Conservation (phyloP, 1,140 invertebrate species). For the Oppia nitens region DNA sequence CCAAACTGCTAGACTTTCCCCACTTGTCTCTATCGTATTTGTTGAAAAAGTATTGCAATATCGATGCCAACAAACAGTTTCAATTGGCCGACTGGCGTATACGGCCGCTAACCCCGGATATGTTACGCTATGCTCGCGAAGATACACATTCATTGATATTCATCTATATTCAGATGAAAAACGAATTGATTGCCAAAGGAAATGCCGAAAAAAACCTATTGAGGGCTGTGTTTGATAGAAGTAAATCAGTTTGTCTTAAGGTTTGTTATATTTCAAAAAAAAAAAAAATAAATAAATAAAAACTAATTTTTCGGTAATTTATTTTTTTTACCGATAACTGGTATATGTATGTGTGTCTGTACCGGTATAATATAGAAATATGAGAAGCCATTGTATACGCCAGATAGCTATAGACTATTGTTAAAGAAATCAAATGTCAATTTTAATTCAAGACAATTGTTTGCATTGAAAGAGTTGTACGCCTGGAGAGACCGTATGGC, state of each 20-base stretch:
- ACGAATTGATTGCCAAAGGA: slow-evolving; percentile 51
- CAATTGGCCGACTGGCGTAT: slow-evolving; percentile 94
- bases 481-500: slow-evolving; percentile 74
- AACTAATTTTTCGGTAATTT: too few relatives aligned
- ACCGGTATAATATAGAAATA: too few relatives aligned
- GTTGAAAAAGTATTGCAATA: slow-evolving; percentile 55
- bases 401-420: slow-evolving; percentile 53
- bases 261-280: slow-evolving; percentile 20
- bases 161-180: slow-evolving; percentile 65
- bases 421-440: slow-evolving; percentile 56
- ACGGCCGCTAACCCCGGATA: slow-evolving; percentile 62
- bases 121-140: slow-evolving; percentile 71
- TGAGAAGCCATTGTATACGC: slow-evolving; percentile 52
- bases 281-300: too few relatives aligned
- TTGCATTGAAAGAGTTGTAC: slow-evolving; percentile 62
- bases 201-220: slow-evolving; percentile 51
- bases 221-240: slow-evolving; percentile 46
- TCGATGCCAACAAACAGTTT: slow-evolving; percentile 69
- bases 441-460: slow-evolving; percentile 70
- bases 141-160: slow-evolving; percentile 93
- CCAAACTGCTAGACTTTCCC: slow-evolving; percentile 50
- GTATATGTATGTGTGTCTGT: too few relatives aligned
- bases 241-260: slow-evolving; percentile 47
- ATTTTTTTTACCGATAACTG: too few relatives aligned
- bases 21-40: slow-evolving; percentile 60